A percentile compares a stretch with the other conserved stretches of the same genome.
Evolutionary conservation across 53 echinoderm and acorn worm genomes (phyloP).

Genomic region (Mesocentrotus franciscanus): DNA sequence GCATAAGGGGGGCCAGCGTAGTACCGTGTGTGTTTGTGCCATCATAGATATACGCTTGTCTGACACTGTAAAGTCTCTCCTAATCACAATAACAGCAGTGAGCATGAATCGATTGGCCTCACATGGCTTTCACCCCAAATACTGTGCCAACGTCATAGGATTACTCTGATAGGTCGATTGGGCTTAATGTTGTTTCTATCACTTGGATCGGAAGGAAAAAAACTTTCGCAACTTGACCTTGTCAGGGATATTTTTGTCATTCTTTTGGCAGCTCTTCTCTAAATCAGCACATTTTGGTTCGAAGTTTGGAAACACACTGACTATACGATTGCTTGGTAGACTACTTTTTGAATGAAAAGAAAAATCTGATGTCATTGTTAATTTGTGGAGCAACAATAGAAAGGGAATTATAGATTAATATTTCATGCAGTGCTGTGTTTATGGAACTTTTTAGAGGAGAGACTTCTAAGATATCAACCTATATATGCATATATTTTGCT

Average conservation of each 20-base stretch:
- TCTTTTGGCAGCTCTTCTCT: conserved; percentile 27
- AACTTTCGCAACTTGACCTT: conserved; percentile 46
- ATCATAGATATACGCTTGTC: conserved; percentile 24
- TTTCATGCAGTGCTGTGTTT: background rate
- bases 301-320: conserved; percentile 9
- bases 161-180: conserved; percentile 41
- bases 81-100: conserved; percentile 25
- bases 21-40: background rate
- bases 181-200: background rate
- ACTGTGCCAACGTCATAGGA: conserved; percentile 46
- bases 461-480: background rate
- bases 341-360: conserved; percentile 11
- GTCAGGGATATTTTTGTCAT: conserved; percentile 53
- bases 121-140: conserved; percentile 5
- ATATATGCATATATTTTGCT: background rate
- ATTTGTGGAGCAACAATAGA: conserved; percentile 10
- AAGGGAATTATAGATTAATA: background rate
- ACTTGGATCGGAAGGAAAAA: background rate
- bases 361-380: conserved; percentile 9
- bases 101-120: conserved; percentile 16
- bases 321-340: background rate
- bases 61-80: conserved; percentile 13
- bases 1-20: conserved; percentile 7
- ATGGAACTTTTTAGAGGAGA: background rate
- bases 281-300: conserved; percentile 2